Percentiles rank a stretch among this genome's conserved stretches.
These are phyloP conservation scores for Dendrocopos noguchii DNA, from an alignment of 2,113 vertebrate species.

Conservation along the genomic window DNA sequence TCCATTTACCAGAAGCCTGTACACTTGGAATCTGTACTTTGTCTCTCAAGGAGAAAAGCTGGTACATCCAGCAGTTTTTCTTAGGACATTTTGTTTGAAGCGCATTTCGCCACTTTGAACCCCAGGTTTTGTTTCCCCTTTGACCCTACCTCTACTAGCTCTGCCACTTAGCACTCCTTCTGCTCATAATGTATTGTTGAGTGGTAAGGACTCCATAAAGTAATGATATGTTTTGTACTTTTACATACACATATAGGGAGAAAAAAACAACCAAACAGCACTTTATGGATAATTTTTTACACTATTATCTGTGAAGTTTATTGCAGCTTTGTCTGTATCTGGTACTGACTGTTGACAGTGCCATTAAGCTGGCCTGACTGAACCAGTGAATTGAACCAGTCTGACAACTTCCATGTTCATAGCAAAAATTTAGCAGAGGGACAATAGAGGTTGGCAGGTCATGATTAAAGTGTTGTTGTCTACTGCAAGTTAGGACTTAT, in stretches of 20 bases:
- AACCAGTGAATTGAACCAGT: not conserved
- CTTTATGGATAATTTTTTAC: not conserved
- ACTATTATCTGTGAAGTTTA: not conserved
- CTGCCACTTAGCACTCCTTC: not conserved
- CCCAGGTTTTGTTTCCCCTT: not conserved
- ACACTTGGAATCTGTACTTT: not conserved
- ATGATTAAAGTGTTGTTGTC: not conserved
- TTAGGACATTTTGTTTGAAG: not conserved
- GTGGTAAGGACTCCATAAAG: not conserved
- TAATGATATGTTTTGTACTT: not conserved
- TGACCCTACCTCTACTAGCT: not conserved
- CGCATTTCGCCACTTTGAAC: not conserved
- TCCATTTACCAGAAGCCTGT: not conserved
- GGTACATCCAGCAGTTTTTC: not conserved
- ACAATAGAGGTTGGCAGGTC: not conserved
- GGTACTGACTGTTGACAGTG: not conserved
- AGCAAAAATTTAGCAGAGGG: not conserved
- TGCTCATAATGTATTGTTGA: not conserved
- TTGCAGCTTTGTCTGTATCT: not conserved
- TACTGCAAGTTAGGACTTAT: not conserved
- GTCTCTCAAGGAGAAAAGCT: not conserved
- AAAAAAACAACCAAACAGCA: not conserved
- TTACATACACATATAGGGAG: not conserved
- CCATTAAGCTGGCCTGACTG: not conserved
- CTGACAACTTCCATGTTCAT: not conserved